Evolutionary conservation across 2,797 vertebrate genomes (phyloP), one percentile per base, ranked within the genome.

Genomic region (Myotis vivesi): DNA sequence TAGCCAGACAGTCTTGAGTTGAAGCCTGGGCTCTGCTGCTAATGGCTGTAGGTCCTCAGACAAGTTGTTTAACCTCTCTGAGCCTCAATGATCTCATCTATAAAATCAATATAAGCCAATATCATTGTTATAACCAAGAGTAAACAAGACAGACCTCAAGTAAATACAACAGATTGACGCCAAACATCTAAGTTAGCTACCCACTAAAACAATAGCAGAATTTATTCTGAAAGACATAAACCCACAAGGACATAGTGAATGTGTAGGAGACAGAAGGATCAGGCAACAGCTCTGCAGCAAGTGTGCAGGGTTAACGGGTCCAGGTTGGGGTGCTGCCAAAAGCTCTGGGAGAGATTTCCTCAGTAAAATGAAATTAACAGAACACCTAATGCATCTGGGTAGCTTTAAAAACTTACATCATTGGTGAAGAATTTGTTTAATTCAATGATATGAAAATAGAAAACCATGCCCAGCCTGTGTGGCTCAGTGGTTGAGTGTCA

Each of bases 181-280:
- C 77, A 85, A 89, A 92, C 55, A 72, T 92, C 72, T 89, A 87
- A 93, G 90, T 93, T 75, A 88, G 86, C 85, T 79, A n/a, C 73
- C 71, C 90, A 94, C 41, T 82, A 51, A 91, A 93, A 73, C 76
- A 84, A 94, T 0, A 62, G n/a, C 71, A 33, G 44, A 87, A 73
- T 82, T 92, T 92, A 82, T 87, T 86, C 51, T 71, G 76, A 81
- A 94, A 96, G 81, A 71, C 55, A 79, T 13, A 94, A 93, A 38
- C 46, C 46, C 84, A 81, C 30, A 46, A 80, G 79, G 53, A 92
- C 80, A 68, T 6, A 11, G 76, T 64, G 49, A 84, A 86, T 8
- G 44, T 71, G 49, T 1, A 41, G 11, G 49, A 68, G 53, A 81
- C 68, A 64, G 38, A 38, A 66, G 62, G 51, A n/a, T 3, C 46